These are phyloP conservation scores for Cranoglanis bouderius DNA, from an alignment of 2,113 vertebrate genomes.

Conservation along the genomic window DNA sequence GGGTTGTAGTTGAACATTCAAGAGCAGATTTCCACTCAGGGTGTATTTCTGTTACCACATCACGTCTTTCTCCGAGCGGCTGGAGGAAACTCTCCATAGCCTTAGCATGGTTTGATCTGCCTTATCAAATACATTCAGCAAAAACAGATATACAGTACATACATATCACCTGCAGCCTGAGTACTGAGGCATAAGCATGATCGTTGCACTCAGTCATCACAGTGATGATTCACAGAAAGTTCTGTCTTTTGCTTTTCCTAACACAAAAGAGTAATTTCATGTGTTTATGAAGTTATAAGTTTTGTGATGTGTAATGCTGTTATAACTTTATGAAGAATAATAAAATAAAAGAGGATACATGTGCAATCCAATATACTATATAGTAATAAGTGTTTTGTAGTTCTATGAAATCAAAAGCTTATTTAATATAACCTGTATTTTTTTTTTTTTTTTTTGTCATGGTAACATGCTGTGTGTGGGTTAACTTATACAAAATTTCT, in stretches of 20 bases:
- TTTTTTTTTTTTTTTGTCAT: not conserved
- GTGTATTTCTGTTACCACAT: constrained; percentile 6
- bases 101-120: constrained; percentile 23
- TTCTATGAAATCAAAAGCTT: constrained; percentile 5
- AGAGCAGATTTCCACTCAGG: not conserved
- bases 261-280: not conserved
- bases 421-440: constrained; percentile 14
- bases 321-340: not conserved
- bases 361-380: not conserved
- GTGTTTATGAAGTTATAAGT: not conserved
- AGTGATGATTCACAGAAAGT: not conserved
- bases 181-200: constrained; percentile 20
- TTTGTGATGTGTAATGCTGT: not conserved
- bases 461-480: not conserved
- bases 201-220: constrained; percentile 5
- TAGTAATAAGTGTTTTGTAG: not conserved
- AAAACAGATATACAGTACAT: not conserved
- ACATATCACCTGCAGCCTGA: not conserved
- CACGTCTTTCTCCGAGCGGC: not conserved
- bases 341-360: not conserved
- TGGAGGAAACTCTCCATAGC: not conserved
- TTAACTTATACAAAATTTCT: not conserved
- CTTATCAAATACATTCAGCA: not conserved
- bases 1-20: not conserved
- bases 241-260: not conserved